phyloP scores from a whole-genome alignment of 2,888 invertebrate species.

The Elaeidobius kamerunicus region DNA sequence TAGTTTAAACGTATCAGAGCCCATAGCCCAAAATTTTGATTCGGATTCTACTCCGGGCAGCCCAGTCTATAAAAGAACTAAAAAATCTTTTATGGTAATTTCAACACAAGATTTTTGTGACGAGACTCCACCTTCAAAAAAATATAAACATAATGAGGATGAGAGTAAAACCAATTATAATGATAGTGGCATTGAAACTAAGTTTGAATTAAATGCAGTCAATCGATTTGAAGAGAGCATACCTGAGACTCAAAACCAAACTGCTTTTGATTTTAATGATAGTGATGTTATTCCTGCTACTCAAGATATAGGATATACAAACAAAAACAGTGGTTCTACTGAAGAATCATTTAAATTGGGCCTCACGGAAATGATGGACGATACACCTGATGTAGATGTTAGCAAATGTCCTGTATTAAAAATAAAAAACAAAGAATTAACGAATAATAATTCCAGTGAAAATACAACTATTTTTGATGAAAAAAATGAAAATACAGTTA shows the following conservation, averaged over 20 bases:
- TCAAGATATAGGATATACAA: slow-evolving; percentile 29
- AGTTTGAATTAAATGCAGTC: slow-evolving; percentile 30
- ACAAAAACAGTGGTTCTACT: slow-evolving; percentile 20
- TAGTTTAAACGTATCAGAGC: slow-evolving; percentile 1
- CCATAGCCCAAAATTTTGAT: slow-evolving; percentile 1
- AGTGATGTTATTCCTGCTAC: slow-evolving; percentile 39
- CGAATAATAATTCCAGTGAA: too few species aligned
- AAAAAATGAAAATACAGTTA: too few species aligned
- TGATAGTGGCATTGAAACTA: slow-evolving; percentile 31
- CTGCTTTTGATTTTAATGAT: slow-evolving; percentile 30
- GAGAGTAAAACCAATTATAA: too few species aligned
- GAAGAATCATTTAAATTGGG: slow-evolving; percentile 39
- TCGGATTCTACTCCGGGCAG: slow-evolving; percentile 7
- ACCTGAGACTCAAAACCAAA: slow-evolving; percentile 19
- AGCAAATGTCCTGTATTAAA: too few species aligned
- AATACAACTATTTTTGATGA: too few species aligned
- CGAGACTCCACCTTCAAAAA: too few species aligned
- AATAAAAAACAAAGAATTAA: too few species aligned
- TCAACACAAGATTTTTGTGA: slow-evolving; percentile 16
- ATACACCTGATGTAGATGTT: too few species aligned
- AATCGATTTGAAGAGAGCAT: slow-evolving; percentile 12
- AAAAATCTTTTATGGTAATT: slow-evolving; percentile 16
- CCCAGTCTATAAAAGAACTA: slow-evolving; percentile 1
- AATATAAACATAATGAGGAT: too few species aligned
- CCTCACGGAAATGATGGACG: slow-evolving; percentile 36